A percentile compares a stretch with the other conserved stretches of the same genome.
Evolutionary conservation across 2,113 vertebrate species (phyloP).

Genomic region (Psilopogon haemacephalus): DNA sequence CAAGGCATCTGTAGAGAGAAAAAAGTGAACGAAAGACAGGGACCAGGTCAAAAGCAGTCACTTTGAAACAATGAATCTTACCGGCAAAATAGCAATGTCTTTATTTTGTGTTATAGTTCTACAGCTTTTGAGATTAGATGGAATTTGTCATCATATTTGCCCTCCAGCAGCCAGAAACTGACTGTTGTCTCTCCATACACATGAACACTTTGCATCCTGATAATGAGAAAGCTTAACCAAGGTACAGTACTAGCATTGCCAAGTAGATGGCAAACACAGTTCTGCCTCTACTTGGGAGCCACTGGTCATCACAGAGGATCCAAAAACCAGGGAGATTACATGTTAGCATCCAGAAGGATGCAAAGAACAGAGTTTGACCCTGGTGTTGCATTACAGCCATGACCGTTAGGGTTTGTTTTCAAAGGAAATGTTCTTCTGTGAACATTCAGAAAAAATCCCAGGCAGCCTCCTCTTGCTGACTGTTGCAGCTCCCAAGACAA

Average conservation of each 20-base stretch:
- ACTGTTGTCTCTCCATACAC: neutral
- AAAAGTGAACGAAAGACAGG: neutral
- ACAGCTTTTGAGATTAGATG: neutral
- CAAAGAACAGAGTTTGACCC: neutral
- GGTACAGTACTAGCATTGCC: neutral
- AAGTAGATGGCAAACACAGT: neutral
- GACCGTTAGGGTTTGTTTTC: constrained; percentile 19
- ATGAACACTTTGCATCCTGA: neutral
- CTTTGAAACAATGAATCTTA: neutral
- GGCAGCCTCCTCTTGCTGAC: neutral
- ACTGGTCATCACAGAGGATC: neutral
- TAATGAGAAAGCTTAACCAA: neutral
- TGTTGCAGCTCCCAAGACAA: constrained; percentile 29
- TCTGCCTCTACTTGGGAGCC: neutral
- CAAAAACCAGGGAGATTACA: neutral
- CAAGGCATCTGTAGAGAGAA: neutral
- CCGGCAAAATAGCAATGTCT: neutral
- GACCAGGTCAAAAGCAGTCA: neutral
- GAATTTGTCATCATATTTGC: neutral
- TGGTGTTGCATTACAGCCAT: neutral
- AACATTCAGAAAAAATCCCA: constrained; percentile 17
- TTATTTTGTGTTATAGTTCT: neutral
- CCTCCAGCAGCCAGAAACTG: neutral
- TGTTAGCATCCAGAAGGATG: neutral
- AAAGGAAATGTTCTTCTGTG: neutral